Evolutionary conservation across 2,888 invertebrate species (phyloP).

Genomic region (Isoperla grammatica): DNA sequence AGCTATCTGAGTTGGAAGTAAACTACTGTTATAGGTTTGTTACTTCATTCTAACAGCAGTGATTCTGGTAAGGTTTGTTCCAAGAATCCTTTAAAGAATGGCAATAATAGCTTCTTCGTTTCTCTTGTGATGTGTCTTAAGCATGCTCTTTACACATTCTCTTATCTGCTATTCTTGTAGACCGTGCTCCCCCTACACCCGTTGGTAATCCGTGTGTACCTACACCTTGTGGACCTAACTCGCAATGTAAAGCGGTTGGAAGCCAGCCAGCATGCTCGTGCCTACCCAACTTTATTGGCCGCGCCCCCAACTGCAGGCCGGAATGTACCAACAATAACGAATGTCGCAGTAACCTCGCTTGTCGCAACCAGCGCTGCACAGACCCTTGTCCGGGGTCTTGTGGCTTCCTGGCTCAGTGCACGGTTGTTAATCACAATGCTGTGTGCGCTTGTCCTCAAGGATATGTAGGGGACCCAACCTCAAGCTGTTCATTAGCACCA

Average conservation of each 20-base stretch:
- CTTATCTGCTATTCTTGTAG: conserved; percentile 16
- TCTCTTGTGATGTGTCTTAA: conserved; percentile 4
- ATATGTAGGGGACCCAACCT: conserved; percentile 70
- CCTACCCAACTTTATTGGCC: conserved; percentile 69
- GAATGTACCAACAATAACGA: conserved; percentile 76
- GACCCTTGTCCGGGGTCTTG: conserved; percentile 79
- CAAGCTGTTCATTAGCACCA: conserved; percentile 47
- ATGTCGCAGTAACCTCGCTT: conserved; percentile 75
- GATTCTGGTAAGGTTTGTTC: too few relatives aligned
- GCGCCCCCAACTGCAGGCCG: conserved; percentile 80
- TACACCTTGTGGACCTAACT: conserved; percentile 78
- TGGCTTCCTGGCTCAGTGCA: conserved; percentile 72
- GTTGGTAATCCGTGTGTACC: conserved; percentile 66
- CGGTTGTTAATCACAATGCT: conserved; percentile 76
- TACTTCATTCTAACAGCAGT: too few relatives aligned
- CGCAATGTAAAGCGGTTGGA: conserved; percentile 73
- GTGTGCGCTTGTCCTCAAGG: conserved; percentile 78
- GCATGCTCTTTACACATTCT: conserved; percentile 3
- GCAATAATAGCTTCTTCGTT: neutral
- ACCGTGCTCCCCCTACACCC: conserved; percentile 42
- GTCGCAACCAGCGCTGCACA: conserved; percentile 72
- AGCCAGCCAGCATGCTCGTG: conserved; percentile 83
- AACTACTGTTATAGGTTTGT: too few relatives aligned
- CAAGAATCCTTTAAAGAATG: too few relatives aligned
- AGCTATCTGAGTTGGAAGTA: too few relatives aligned